phyloP scores from a whole-genome alignment of 37 sponge, comb jelly and placozoan species.

The Axinella damicornis region DNA sequence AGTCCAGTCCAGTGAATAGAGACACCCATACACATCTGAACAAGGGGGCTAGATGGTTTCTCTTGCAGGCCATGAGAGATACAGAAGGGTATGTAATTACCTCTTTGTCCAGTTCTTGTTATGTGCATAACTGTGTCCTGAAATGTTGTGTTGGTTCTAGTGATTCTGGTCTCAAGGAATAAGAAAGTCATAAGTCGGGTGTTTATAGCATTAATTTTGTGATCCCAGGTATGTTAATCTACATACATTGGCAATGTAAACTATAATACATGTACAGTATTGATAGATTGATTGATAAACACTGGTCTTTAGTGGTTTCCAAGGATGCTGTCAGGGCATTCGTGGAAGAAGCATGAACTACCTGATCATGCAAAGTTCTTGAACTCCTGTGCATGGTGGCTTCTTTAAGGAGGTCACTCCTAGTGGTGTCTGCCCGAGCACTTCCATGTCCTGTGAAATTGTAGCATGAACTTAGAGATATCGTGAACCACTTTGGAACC shows the following conservation, averaged over 20 bases:
- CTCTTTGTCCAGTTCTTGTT: conserved; percentile 28
- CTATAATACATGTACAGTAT: no score
- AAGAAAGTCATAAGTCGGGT: conserved; percentile 16
- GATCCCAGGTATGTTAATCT: conserved; percentile 8
- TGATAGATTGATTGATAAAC: no score
- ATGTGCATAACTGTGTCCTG: neutral
- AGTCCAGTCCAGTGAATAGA: no score
- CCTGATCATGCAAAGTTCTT: neutral
- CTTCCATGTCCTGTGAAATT: conserved; percentile 32
- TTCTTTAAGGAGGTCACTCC: neutral
- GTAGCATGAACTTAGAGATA: conserved; percentile 26
- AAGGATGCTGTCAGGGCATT: conserved; percentile 16
- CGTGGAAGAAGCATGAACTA: neutral
- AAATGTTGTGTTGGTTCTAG: neutral
- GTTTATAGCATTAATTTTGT: conserved; percentile 9
- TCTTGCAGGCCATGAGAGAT: conserved; percentile 14
- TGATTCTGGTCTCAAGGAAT: neutral
- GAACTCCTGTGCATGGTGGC: conserved; percentile 25
- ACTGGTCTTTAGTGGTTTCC: no score
- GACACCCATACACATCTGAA: conserved; percentile 24
- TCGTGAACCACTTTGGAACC: conserved; percentile 15
- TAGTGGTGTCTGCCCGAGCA: conserved; percentile 12
- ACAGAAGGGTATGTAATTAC: conserved; percentile 11
- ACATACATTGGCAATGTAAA: conserved; percentile 4
- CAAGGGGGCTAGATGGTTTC: conserved; percentile 7